Base-by-base conservation (phyloP, 2,113 vertebrate genomes). In the Progne subis region DNA sequence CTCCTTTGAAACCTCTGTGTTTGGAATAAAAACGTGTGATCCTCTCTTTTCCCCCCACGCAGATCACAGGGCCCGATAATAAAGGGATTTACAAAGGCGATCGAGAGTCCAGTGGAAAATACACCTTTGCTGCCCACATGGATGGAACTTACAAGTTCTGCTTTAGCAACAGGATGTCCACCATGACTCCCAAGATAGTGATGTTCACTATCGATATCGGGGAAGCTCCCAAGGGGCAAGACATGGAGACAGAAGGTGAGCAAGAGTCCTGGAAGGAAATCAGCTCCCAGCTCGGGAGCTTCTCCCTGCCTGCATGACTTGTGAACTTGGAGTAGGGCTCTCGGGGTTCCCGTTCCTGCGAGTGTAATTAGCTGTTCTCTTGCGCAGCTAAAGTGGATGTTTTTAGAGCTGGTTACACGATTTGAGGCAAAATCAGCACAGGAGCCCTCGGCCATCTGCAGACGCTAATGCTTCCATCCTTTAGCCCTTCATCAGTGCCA, bases 121-220 rank as follows among this genome's bases (percentile, higher is more conserved):
- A 99, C 96, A 99, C 99, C 0, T 99, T 99, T 88, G 99, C 99
- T 3, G 99, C 99, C 34, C 99, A 99, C 96, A 99, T 99, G 99
- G 99, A 99, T 46, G 99, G 99, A 60, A 99, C 98, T 7, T 99
- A 99, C 80, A 99, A 99, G 95, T 99, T 99, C 74, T 99, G 99
- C 97, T 99, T 99, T 95, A 99, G 99, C 97, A 99, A 99, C 96
- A 99, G 99, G 97, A 99, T 99, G 99, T 99, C 99, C 56, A 99
- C 99, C 81, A 99, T 99, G 99, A 99, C 99, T 25, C 99, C 99
- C 61, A 99, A 99, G 97, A 99, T 99, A 53, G 99, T 99, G 91
- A 99, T 99, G 99, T 99, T 99, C 98, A 99, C 99, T 88, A 99
- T 99, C 14, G 99, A 99, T 32, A 99, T 99, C 3, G 99, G 99